phyloP scores from a whole-genome alignment of 2,797 vertebrate species.

The Enteromius unitaeniatus region DNA sequence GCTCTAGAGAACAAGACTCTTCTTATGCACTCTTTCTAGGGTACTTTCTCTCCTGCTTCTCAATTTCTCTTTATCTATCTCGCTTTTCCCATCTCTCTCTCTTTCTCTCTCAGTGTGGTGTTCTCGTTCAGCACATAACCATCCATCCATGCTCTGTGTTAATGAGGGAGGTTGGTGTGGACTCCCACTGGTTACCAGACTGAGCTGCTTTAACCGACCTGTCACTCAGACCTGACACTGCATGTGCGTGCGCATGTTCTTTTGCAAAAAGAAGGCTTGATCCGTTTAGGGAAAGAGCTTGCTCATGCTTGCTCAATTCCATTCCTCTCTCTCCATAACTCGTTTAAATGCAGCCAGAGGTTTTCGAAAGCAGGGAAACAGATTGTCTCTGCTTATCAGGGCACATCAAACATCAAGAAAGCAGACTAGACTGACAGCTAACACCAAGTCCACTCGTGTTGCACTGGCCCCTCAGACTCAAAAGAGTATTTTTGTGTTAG shows the following conservation, averaged over 20 bases:
- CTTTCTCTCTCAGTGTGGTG: slow-evolving; percentile 17
- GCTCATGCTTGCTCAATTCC: slow-evolving; percentile 10
- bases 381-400: slow-evolving; percentile 53
- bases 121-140: slow-evolving; percentile 33
- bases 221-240: slow-evolving; percentile 54
- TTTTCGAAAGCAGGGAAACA: slow-evolving; percentile 45
- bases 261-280: slow-evolving; percentile 31
- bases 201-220: slow-evolving; percentile 50
- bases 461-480: slow-evolving; percentile 24
- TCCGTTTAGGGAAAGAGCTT: slow-evolving; percentile 46
- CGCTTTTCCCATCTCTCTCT: slow-evolving; percentile 23
- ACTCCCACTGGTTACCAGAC: slow-evolving; percentile 50
- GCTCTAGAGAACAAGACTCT: slow-evolving; percentile 1
- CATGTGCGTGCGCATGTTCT: slow-evolving; percentile 34
- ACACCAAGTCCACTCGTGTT: slow-evolving; percentile 33
- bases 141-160: slow-evolving; percentile 51
- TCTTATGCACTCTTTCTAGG: slow-evolving; percentile 32
- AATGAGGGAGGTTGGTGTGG: slow-evolving; percentile 56
- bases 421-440: slow-evolving; percentile 47
- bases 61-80: slow-evolving; percentile 26
- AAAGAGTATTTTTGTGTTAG: neutral
- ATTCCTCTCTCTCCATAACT: slow-evolving; percentile 18
- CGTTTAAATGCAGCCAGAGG: slow-evolving; percentile 56
- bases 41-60: slow-evolving; percentile 21
- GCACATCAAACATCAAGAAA: slow-evolving; percentile 49